Conservation (phyloP, 1,140 invertebrate species). For the Atta cephalotes region DNA sequence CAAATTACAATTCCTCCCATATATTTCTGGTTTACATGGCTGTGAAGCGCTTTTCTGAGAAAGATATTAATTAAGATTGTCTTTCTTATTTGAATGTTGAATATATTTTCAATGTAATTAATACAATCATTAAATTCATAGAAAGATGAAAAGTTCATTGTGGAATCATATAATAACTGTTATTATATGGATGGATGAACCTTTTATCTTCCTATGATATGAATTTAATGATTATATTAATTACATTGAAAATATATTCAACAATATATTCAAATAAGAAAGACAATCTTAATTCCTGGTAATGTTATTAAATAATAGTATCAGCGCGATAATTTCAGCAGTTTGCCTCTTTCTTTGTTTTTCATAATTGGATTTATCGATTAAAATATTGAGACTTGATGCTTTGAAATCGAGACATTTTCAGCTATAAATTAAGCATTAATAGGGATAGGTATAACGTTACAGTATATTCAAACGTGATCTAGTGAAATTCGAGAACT, state of each 20-base stretch:
- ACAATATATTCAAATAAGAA: no score
- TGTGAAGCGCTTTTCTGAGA: not conserved
- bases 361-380: conserved; percentile 51
- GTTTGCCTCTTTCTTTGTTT: not conserved
- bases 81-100: not conserved
- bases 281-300: no score
- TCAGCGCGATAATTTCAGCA: not conserved
- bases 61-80: conserved; percentile 24
- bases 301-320: not conserved
- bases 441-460: conserved; percentile 42
- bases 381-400: conserved; percentile 1
- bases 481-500: conserved; percentile 47
- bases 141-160: not conserved
- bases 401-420: conserved; percentile 45
- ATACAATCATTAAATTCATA: not conserved
- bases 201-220: not conserved
- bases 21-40: not conserved
- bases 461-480: conserved; percentile 42
- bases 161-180: not conserved
- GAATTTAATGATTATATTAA: no score
- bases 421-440: conserved; percentile 43
- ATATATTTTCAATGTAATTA: not conserved
- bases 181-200: not conserved
- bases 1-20: not conserved
- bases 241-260: no score